Base-by-base conservation (phyloP, 2,888 invertebrate species). In the Stenoptilia bipunctidactyla region DNA sequence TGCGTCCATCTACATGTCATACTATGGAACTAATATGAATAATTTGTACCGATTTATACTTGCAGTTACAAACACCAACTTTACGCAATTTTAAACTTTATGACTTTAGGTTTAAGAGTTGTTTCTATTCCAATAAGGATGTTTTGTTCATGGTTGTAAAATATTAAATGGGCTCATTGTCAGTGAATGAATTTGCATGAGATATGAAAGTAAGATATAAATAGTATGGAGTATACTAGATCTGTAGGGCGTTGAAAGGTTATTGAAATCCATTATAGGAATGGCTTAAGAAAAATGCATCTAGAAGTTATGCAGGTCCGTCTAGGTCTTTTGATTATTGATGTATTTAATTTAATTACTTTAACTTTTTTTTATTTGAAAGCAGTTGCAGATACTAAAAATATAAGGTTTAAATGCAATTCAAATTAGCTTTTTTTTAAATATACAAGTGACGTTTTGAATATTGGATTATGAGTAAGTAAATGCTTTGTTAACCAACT, bases 141-240 rank as follows among this genome's bases (percentile, higher is more conserved):
- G 30, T 9, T 30, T 30, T n/a, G 4, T 8, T 30, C 8, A 20
- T 8, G 30, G 30, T 10, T 9, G 9, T 12, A 12, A 30, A 14
- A 13, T 34, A 14, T 34, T 65, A 72, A 76, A 74, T 69, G 68
- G 63, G 68, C 66, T 74, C 75, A 80, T 82, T 82, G 80, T 77
- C 70, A 74, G 72, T 60, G 55, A 64, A 65, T 61, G 57, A 71
- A 82, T 82, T 80, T 73, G 80, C 80, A 82, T 82, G 67, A 70
- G 66, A 70, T 74, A 73, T 61, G 77, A 80, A 77, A 77, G 20
- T 20, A 20, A 20, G 20, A 20, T 20, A 72, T 69, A 20, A 20
- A 20, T 20, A 20, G 20, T 20, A 20, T 8, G 20, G 8, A 5
- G 20, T 20, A 20, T 20, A 20, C 8, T 20, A 20, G 20, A 20